Percentiles rank a stretch among this genome's conserved stretches.
Conservation (phyloP, 2,797 vertebrate species). For the Clarias fuscus region DNA sequence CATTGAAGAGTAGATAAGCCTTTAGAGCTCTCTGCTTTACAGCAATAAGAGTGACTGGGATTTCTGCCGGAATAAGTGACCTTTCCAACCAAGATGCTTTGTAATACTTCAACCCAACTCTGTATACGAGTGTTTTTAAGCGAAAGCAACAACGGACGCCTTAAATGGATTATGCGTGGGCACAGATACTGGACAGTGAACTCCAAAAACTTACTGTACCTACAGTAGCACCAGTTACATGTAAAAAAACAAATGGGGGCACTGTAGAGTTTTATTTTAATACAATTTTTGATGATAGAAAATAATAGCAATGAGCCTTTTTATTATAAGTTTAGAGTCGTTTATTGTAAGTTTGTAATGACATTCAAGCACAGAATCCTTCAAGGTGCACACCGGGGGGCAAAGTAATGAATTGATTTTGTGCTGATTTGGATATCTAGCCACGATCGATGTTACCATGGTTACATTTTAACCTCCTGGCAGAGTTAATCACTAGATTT, state of each 20-base stretch:
- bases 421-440: background rate
- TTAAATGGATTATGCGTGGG: background rate
- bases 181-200: background rate
- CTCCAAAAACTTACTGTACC: background rate
- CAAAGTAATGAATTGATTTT: background rate
- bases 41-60: constrained; percentile 27
- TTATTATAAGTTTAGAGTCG: background rate
- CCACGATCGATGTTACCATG: background rate
- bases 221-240: background rate
- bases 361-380: background rate
- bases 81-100: constrained; percentile 25
- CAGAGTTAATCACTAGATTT: background rate
- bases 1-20: constrained; percentile 40
- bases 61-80: constrained; percentile 36
- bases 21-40: constrained; percentile 42
- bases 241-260: background rate
- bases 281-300: background rate
- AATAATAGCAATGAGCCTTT: background rate
- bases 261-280: background rate
- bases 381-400: background rate
- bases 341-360: background rate
- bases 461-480: background rate
- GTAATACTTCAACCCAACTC: constrained; percentile 6
- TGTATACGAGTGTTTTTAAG: background rate
- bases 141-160: background rate